phyloP scores from a whole-genome alignment of 2,888 invertebrate genomes.

The Gnatocerus cornutus region DNA sequence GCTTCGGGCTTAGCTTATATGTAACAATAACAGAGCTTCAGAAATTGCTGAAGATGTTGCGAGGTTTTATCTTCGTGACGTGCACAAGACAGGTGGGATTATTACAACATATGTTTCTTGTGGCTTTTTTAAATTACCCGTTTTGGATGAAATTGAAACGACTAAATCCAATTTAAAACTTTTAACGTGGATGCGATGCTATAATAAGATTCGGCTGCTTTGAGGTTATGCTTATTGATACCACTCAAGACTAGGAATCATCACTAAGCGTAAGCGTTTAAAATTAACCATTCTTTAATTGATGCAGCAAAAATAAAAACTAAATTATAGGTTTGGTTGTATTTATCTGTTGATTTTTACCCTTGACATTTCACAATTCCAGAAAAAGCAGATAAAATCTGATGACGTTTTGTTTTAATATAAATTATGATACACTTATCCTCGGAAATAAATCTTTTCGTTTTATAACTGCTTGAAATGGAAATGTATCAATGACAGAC shows the following conservation, averaged over 20 bases:
- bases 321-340: no score
- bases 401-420: no score
- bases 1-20: conserved; percentile 42
- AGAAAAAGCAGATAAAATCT: no score
- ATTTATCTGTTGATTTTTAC: no score
- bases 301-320: no score
- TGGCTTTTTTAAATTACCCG: conserved; percentile 43
- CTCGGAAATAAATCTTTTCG: no score
- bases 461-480: no score
- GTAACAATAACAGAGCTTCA: conserved; percentile 47
- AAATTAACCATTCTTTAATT: no score
- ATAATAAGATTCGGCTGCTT: neutral
- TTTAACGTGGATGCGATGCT: conserved; percentile 12
- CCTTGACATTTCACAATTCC: no score
- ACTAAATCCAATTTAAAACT: conserved; percentile 38
- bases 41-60: conserved; percentile 49
- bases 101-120: conserved; percentile 44
- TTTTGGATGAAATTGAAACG: conserved; percentile 44
- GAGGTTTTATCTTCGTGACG: conserved; percentile 47
- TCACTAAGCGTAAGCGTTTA: no score
- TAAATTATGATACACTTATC: no score
- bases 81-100: conserved; percentile 48
- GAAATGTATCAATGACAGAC: neutral
- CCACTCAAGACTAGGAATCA: neutral
- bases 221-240: conserved; percentile 15